Conservation (phyloP, 2,888 invertebrate genomes). For the Tricholauxania praeusta region DNA sequence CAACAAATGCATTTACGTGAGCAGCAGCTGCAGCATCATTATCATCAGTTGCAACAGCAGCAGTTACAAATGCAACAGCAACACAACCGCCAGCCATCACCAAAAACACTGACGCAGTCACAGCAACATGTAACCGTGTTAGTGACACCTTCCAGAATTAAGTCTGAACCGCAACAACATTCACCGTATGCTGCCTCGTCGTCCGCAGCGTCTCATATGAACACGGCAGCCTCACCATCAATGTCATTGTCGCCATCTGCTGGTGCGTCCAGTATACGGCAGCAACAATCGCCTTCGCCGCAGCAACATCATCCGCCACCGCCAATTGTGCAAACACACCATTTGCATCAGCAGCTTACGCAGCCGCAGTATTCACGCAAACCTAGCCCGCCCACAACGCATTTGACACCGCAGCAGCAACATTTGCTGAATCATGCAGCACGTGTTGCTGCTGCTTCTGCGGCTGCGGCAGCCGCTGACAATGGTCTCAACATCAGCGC, state of each 20-base stretch:
- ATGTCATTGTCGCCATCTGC: constrained; percentile 47
- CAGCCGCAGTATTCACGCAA: constrained; percentile 59
- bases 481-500: constrained; percentile 45
- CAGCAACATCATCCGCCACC: constrained; percentile 50
- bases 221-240: constrained; percentile 43
- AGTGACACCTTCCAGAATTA: constrained; percentile 70
- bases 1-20: constrained; percentile 56
- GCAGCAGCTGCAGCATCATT: constrained; percentile 51
- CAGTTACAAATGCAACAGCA: constrained; percentile 50
- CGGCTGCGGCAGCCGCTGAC: constrained; percentile 59
- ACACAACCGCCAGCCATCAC: constrained; percentile 52
- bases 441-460: constrained; percentile 63
- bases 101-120: constrained; percentile 57
- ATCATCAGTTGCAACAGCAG: constrained; percentile 53
- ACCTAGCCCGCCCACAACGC: constrained; percentile 61
- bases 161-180: constrained; percentile 59
- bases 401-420: constrained; percentile 50
- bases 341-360: constrained; percentile 63
- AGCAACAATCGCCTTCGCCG: constrained; percentile 45
- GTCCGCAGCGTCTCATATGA: constrained; percentile 45
- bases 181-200: constrained; percentile 47
- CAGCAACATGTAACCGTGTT: constrained; percentile 69
- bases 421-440: constrained; percentile 62
- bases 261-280: constrained; percentile 55
- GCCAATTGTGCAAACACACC: constrained; percentile 63